Conservation (phyloP, 2,888 invertebrate species). For the Amorpha juglandis region DNA sequence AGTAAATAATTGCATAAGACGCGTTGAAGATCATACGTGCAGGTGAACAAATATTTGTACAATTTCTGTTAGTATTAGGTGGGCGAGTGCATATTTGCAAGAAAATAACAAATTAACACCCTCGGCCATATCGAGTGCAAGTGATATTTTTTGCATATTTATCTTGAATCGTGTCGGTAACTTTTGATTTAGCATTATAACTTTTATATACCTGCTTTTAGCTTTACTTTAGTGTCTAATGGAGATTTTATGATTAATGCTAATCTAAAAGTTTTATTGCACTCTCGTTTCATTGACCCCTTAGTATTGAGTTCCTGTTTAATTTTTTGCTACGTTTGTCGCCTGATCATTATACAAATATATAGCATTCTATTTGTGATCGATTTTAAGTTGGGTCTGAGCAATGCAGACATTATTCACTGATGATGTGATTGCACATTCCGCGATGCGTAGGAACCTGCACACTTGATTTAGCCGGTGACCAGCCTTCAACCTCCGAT, state of each 20-base stretch:
- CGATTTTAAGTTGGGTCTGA: conserved; percentile 17
- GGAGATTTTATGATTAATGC: conserved; percentile 48
- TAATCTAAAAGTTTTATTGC: conserved; percentile 59
- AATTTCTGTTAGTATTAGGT: conserved; percentile 55
- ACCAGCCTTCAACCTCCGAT: conserved; percentile 78
- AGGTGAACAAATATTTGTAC: conserved; percentile 69
- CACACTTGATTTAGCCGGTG: conserved; percentile 54
- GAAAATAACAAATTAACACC: conserved; percentile 73
- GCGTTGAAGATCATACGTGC: conserved; percentile 54
- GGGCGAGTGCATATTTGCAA: conserved; percentile 73
- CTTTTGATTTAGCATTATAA: conserved; percentile 46
- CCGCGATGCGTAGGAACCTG: conserved; percentile 37
- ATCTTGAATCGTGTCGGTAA: conserved; percentile 48
- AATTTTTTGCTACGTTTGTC: conserved; percentile 28
- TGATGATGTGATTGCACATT: conserved; percentile 27
- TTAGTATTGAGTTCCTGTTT: conserved; percentile 27
- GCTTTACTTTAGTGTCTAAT: conserved; percentile 48
- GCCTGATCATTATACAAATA: conserved; percentile 26
- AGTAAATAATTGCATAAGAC: conserved; percentile 68
- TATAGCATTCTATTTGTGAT: conserved; percentile 27
- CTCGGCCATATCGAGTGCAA: conserved; percentile 62
- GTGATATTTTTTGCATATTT: conserved; percentile 56
- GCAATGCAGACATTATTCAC: conserved; percentile 28
- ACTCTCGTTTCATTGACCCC: conserved; percentile 39
- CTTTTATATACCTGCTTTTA: conserved; percentile 52